A percentile compares a stretch with the other conserved stretches of the same genome.
phyloP scores from a whole-genome alignment of 2,888 invertebrate genomes.

The Agrilus biguttatus region DNA sequence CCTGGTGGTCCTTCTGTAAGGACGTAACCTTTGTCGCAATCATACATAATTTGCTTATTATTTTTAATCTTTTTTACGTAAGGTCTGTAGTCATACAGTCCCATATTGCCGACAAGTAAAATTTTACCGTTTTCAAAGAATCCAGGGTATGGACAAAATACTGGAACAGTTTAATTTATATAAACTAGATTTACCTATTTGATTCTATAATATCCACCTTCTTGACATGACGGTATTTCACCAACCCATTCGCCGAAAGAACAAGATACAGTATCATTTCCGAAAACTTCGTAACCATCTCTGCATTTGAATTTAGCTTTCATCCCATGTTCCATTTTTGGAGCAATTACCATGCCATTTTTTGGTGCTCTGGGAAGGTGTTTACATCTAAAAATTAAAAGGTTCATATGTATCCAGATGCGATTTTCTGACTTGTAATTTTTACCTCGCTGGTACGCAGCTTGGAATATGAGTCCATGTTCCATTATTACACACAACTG shows the following conservation, averaged over 20 bases:
- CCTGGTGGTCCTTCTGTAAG: slow-evolving; percentile 79
- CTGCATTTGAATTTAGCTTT: slow-evolving; percentile 85
- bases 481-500: slow-evolving; percentile 82
- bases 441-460: slow-evolving; percentile 60
- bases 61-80: slow-evolving; percentile 84
- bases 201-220: slow-evolving; percentile 34
- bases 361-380: slow-evolving; percentile 48
- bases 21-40: slow-evolving; percentile 84
- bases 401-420: not conserved
- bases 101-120: slow-evolving; percentile 87
- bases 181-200: not conserved
- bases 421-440: not conserved
- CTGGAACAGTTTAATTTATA: slow-evolving; percentile 28
- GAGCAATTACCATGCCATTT: slow-evolving; percentile 92
- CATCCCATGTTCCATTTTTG: slow-evolving; percentile 95
- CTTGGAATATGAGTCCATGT: slow-evolving; percentile 90
- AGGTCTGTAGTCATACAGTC: slow-evolving; percentile 84
- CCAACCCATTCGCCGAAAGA: slow-evolving; percentile 93
- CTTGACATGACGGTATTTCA: slow-evolving; percentile 71
- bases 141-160: slow-evolving; percentile 88
- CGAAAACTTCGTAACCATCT: slow-evolving; percentile 78
- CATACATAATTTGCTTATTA: slow-evolving; percentile 91
- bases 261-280: slow-evolving; percentile 61
- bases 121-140: slow-evolving; percentile 81
- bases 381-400: slow-evolving; percentile 21